Conservation (phyloP, 2,888 invertebrate genomes). For the Epirrhoe tristata region DNA sequence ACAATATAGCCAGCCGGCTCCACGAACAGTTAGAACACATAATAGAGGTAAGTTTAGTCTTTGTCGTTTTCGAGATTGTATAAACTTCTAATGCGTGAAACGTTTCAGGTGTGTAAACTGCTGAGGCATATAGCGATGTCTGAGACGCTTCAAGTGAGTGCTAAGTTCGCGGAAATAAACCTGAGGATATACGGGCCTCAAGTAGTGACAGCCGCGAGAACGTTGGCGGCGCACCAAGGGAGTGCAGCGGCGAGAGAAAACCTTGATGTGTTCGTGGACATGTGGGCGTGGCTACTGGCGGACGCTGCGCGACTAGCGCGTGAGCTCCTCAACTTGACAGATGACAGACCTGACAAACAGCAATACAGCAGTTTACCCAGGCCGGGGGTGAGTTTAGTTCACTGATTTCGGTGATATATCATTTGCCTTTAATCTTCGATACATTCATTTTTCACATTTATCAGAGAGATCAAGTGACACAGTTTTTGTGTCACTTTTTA, state of each 20-base stretch:
- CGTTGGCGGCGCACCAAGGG: conserved; percentile 95
- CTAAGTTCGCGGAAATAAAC: conserved; percentile 98
- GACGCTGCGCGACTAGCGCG: conserved; percentile 96
- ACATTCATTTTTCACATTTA: not conserved
- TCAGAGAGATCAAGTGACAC: too few relatives aligned
- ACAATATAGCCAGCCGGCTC: conserved; percentile 97
- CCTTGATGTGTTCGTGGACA: conserved; percentile 96
- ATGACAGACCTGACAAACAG: conserved; percentile 82
- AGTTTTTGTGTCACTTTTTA: not conserved
- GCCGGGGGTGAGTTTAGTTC: conserved; percentile 91
- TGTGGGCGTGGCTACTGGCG: conserved; percentile 97
- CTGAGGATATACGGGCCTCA: conserved; percentile 97
- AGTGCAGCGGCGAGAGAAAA: conserved; percentile 99
- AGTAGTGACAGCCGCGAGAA: conserved; percentile 96
- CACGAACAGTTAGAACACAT: conserved; percentile 99
- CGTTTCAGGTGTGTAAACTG: conserved; percentile 94
- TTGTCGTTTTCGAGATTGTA: conserved; percentile 2
- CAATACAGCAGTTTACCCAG: conserved; percentile 96
- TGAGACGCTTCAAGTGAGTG: conserved; percentile 97
- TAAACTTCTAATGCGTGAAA: conserved; percentile 14
- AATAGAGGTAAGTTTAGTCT: conserved; percentile 90
- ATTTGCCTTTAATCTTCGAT: too few relatives aligned
- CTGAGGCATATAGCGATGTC: conserved; percentile 97
- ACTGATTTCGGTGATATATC: too few relatives aligned
- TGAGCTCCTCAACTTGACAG: conserved; percentile 93